Base-by-base conservation (phyloP, 2,888 invertebrate genomes). In the Nysson spinosus region DNA sequence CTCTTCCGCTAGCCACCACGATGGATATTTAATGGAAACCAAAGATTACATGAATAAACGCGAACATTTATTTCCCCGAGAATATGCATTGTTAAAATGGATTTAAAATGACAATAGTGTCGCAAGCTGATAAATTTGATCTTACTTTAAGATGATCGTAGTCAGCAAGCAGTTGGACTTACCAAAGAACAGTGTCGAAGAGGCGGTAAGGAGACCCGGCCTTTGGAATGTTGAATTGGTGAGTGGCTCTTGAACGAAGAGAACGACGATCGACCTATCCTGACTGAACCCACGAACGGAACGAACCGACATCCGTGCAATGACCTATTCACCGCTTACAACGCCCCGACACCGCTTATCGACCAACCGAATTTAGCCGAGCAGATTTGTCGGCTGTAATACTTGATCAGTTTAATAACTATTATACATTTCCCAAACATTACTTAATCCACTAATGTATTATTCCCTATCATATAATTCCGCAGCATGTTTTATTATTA, bases 201-300 rank as follows among this genome's bases (percentile, higher is more conserved):
- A 69, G 68, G 64, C 66, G 55, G 62, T 57, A 55, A 72, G 64
- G 44, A 47, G 66, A 91, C 90, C 88, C 91, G 91, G 90, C 90
- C 90, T 91, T 90, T 91, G 92, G 92, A 92, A 91, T 92, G 92
- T 92, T 90, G 89, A 89, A 90, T 89, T 89, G 89, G 89, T 88
- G 89, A 90, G 88, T 89, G 90, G 87, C 83, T 55, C 62, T 63
- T 73, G 80, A 80, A 87, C 88, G 81, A 77, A 79, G 71, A 50
- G 60, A 60, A 58, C 58, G 42, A 44, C 49, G 50, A 51, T 50
- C 55, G 54, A 47, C 64, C 71, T 71, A 69, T 67, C 67, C 54
- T 26, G 49, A 61, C 26, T 22, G 66, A 32, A 58, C 50, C 70
- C 67, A 49, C 52, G 50, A 72, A 74, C 69, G 78, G 69, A 72